Base-by-base conservation (phyloP, 2,113 vertebrate genomes). In the Coptodon bakossiorum region DNA sequence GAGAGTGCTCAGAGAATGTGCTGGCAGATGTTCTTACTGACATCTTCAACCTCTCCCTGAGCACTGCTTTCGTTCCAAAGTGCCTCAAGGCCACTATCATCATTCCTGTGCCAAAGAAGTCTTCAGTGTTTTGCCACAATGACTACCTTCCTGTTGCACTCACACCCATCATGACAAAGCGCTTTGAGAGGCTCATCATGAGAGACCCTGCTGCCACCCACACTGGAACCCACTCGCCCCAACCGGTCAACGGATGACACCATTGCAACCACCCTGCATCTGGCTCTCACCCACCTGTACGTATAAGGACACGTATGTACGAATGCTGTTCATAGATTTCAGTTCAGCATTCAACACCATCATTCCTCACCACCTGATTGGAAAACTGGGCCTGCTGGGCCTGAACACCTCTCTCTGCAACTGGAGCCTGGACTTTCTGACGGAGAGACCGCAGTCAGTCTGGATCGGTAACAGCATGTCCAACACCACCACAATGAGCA, bases 201-300 rank as follows among this genome's bases (percentile, higher is more conserved):
- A 61, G 29, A 61, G 57, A 63, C 9, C 29, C 9, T 34, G 29
- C 29, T 61, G 59, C 59, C 59, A 61, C 59, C 59, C 0, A 61
- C 0, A 61, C 16, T 3, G 59, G 59, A 63, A 63, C 29, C 31
- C 59, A 36, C 17, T 63, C 0, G 1, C 59, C 31, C 59, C 59
- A 63, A 63, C 31, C 1, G 0, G 59, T 63, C 1, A 63, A 63
- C 1, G 1, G 59, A 36, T 36, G 11, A 63, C 17, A 0, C 3
- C 17, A 36, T 7, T 19, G 6, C 59, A 63, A 63, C 31, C 11
- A 63, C 17, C 59, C 17, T n/a, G 11, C 59, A 63, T 63, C 9
- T 1, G 31, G 31, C 17, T 59, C 27, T 59, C 13, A 16, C 5
- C 27, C 56, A 59, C 56, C 27, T 9, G 56, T 9, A 59, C 5